phyloP scores from a whole-genome alignment of 2,797 vertebrate genomes.

The Sebastes hopkinsi region DNA sequence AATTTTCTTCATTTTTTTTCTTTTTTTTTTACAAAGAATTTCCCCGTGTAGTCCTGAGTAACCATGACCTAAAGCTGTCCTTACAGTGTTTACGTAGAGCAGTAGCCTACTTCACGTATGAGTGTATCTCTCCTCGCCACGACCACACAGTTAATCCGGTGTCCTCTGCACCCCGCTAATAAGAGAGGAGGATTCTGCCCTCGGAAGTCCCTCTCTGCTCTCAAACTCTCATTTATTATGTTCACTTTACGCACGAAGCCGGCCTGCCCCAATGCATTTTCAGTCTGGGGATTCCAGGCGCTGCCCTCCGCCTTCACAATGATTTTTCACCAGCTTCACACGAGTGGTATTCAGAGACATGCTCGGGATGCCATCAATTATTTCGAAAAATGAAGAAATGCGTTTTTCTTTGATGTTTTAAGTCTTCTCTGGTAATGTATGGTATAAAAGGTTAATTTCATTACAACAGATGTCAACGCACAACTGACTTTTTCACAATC shows the following conservation, averaged over 20 bases:
- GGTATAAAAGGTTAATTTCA: not conserved
- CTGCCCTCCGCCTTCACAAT: constrained; percentile 53
- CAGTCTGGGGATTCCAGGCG: constrained; percentile 54
- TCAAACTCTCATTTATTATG: constrained; percentile 67
- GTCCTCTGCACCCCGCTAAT: constrained; percentile 43
- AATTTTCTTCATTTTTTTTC: not conserved
- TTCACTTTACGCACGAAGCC: constrained; percentile 37
- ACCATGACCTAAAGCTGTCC: not conserved
- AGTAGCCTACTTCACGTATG: constrained; percentile 1
- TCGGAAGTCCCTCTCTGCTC: constrained; percentile 58
- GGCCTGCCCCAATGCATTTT: constrained; percentile 42
- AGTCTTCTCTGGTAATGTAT: not conserved
- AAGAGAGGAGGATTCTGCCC: constrained; percentile 50
- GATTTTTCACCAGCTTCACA: constrained; percentile 63
- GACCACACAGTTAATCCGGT: constrained; percentile 43
- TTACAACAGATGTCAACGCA: not conserved
- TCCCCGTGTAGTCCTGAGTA: not conserved
- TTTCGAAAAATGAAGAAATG: not conserved
- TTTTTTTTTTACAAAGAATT: not conserved
- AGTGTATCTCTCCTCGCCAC: constrained; percentile 4
- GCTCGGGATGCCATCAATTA: constrained; percentile 47
- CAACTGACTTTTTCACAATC: not conserved
- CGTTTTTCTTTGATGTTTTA: not conserved
- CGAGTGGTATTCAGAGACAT: constrained; percentile 38
- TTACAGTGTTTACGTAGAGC: constrained; percentile 12